Evolutionary conservation across 2,888 invertebrate species (phyloP), one percentile per base, ranked within the genome.

Genomic region (Marasmarcha lunaedactyla): DNA sequence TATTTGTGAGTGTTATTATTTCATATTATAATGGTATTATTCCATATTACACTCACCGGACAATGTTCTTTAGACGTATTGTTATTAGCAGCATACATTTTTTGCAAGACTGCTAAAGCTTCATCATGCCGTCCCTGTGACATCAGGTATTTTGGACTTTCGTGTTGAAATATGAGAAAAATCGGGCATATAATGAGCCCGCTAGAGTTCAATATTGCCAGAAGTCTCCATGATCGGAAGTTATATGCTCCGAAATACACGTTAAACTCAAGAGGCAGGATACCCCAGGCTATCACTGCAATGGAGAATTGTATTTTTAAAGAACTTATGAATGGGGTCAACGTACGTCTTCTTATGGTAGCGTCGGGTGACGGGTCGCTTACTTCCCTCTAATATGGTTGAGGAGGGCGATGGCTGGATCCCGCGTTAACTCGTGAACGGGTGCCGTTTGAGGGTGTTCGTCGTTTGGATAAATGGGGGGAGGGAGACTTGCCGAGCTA

Each of bases 141-240:
- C 9, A 91, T 71, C 15, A 90, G 74, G 60, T 88, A 94, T 58
- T 92, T 92, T 0, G 94, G 94, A 51, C 92, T 94, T 62, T 94
- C 94, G 0, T 93, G 93, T 1, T 78, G 78, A 1, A 81, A 71
- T 0, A 85, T 63, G 43, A 89, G 69, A 0, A 88, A 38, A 0
- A 87, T 63, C 0, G 89, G 87, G 12, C 63, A 57, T 5, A 90
- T 39, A 1, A 91, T 46, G 48, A 89, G 88, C 2, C 90, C 78
- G 1, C 87, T 38, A 0, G 88, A 84, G 48, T 91, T 86, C 0
- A 88, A 43, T 0, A 90, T 78, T 1, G 90, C 64, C 30, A 92
- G 86, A 1, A 93, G 55, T 36, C 94, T 84, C 94, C 94, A 94
- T 0, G 92, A 88, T 38, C 88, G 84, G 49, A 89, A 88, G 1